Conservation (phyloP, 2,113 vertebrate genomes). For the Proteles cristata region DNA sequence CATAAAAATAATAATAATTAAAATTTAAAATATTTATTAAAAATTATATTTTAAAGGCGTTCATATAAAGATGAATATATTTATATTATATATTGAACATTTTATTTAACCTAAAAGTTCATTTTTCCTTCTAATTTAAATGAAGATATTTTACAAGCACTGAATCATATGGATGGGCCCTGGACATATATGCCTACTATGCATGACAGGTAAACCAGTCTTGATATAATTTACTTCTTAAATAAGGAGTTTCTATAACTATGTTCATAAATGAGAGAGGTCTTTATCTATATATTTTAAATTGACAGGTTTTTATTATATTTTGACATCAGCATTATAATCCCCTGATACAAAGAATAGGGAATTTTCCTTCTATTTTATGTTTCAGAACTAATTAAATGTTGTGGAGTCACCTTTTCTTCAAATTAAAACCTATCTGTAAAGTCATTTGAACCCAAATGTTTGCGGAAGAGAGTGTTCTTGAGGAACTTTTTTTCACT, state of each 20-base stretch:
- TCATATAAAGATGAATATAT: background rate
- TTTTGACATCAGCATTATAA: background rate
- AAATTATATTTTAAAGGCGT: background rate
- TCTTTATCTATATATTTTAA: background rate
- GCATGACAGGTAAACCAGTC: background rate
- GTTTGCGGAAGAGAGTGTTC: background rate
- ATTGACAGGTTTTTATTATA: background rate
- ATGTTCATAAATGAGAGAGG: background rate
- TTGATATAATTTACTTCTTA: background rate
- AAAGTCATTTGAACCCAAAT: background rate
- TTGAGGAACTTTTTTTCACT: background rate
- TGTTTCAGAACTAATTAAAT: background rate
- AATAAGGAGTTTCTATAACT: background rate
- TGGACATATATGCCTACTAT: background rate
- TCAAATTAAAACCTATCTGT: background rate
- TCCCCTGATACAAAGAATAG: background rate
- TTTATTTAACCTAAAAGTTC: background rate
- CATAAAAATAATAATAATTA: background rate
- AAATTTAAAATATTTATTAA: background rate
- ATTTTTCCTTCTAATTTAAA: conserved; percentile 21
- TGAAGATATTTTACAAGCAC: background rate
- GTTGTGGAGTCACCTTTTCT: background rate
- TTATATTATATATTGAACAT: background rate
- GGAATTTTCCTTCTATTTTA: background rate
- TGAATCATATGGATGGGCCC: background rate